Evolutionary conservation across 1,140 invertebrate species (phyloP).

Genomic region (Pseudachorutes palmiensis): DNA sequence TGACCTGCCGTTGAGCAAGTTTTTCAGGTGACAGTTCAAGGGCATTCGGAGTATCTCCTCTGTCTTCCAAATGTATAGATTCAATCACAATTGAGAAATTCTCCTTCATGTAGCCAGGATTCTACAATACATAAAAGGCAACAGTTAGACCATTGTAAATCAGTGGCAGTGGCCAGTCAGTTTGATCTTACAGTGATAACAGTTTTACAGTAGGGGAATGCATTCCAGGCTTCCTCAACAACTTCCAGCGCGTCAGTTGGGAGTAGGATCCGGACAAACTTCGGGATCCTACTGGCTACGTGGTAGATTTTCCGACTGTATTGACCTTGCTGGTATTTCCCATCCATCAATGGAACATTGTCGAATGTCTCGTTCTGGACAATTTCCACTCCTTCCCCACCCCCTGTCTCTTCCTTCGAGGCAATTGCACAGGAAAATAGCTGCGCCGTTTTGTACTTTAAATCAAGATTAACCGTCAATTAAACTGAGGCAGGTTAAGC

Average conservation of each 20-base stretch:
- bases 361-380: constrained; percentile 50
- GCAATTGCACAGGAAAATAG: constrained; percentile 59
- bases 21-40: constrained; percentile 81
- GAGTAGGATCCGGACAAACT: constrained; percentile 79
- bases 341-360: constrained; percentile 45
- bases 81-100: constrained; percentile 94
- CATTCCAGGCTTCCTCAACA: constrained; percentile 99
- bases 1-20: constrained; percentile 75
- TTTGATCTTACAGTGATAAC: constrained; percentile 68
- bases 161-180: background rate
- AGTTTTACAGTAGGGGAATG: constrained; percentile 98
- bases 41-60: constrained; percentile 67
- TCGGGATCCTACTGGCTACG: constrained; percentile 67
- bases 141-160: background rate
- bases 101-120: constrained; percentile 98
- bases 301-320: constrained; percentile 65
- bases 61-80: constrained; percentile 84
- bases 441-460: constrained; percentile 56
- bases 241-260: constrained; percentile 93
- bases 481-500: background rate
- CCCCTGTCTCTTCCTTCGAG: constrained; percentile 60
- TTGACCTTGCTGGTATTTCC: constrained; percentile 51
- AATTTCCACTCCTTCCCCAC: constrained; percentile 62
- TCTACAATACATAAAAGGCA: constrained; percentile 52
- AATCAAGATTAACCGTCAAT: background rate